A percentile compares a stretch with the other conserved stretches of the same genome.
phyloP scores from a whole-genome alignment of 2,113 vertebrate genomes.

The Gymnocephalus cernua region DNA sequence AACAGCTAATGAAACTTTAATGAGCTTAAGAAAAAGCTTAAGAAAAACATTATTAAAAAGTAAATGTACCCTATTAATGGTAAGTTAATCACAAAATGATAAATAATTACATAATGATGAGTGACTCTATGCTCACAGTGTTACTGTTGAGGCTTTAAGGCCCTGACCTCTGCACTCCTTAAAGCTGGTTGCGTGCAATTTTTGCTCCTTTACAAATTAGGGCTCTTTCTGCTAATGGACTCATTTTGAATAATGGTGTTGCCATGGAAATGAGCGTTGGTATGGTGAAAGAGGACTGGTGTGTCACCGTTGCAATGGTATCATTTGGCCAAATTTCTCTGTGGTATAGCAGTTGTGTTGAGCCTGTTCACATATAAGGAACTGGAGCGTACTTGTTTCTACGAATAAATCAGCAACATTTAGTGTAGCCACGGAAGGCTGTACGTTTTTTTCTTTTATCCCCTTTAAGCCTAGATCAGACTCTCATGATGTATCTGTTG shows the following conservation, averaged over 20 bases:
- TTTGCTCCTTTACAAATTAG: conserved; percentile 30
- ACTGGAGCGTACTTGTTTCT: background rate
- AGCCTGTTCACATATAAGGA: background rate
- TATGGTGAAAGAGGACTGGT: conserved; percentile 30
- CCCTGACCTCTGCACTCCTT: conserved; percentile 7
- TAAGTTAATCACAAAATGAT: conserved; percentile 8
- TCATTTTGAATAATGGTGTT: conserved; percentile 52
- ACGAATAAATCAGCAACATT: background rate
- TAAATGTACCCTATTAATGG: background rate
- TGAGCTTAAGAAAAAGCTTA: background rate
- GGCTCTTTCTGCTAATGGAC: conserved; percentile 26
- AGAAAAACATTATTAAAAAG: background rate
- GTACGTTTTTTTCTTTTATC: background rate
- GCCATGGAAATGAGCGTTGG: conserved; percentile 48
- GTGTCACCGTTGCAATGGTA: conserved; percentile 31
- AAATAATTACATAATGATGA: background rate
- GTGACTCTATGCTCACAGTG: background rate
- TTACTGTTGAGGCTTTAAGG: background rate
- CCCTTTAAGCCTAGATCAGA: background rate
- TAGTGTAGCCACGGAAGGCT: background rate
- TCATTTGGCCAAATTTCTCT: conserved; percentile 25
- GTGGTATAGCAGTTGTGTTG: background rate
- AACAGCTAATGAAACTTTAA: background rate
- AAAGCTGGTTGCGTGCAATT: conserved; percentile 4
- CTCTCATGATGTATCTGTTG: background rate